phyloP scores from a whole-genome alignment of 1,140 invertebrate genomes.

The Lordiphosa clarofinis region DNA sequence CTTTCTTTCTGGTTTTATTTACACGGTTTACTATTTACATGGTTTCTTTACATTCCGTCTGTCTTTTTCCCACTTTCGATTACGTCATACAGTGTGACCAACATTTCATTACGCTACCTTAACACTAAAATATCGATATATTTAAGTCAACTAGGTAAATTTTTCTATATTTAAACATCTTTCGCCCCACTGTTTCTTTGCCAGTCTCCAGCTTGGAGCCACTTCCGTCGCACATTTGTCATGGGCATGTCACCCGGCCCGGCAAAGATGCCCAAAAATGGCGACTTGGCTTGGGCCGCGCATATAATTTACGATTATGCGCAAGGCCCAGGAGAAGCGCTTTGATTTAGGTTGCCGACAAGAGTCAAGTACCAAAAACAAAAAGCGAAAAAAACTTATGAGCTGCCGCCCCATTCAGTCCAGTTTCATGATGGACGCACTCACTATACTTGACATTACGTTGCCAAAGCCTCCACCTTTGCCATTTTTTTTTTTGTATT shows the following conservation, averaged over 20 bases:
- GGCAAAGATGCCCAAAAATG: conserved; percentile 48
- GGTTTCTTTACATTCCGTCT: too few relatives aligned
- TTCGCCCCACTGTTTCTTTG: too few relatives aligned
- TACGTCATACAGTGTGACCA: too few relatives aligned
- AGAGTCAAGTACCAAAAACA: conserved; percentile 11
- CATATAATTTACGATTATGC: conserved; percentile 72
- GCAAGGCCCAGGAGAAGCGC: conserved; percentile 27
- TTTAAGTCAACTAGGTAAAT: too few relatives aligned
- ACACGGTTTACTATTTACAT: too few relatives aligned
- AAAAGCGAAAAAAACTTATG: conserved; percentile 37
- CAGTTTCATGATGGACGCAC: conserved; percentile 57
- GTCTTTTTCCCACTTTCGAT: too few relatives aligned
- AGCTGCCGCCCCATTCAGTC: conserved; percentile 22
- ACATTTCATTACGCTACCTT: too few relatives aligned
- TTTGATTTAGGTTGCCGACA: conserved; percentile 68
- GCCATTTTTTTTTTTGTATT: conserved; percentile 3
- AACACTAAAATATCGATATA: too few relatives aligned
- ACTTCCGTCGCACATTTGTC: conserved; percentile 72
- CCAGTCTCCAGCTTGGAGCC: too few relatives aligned
- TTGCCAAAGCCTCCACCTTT: conserved; percentile 33
- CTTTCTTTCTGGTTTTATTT: too few relatives aligned
- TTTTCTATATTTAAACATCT: too few relatives aligned
- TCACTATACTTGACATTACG: conserved; percentile 54
- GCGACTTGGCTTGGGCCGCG: conserved; percentile 42
- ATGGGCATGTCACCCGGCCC: conserved; percentile 42